A percentile compares a stretch with the other conserved stretches of the same genome.
Conservation (phyloP, 2,888 invertebrate genomes). For the Dysmachus trigonus region DNA sequence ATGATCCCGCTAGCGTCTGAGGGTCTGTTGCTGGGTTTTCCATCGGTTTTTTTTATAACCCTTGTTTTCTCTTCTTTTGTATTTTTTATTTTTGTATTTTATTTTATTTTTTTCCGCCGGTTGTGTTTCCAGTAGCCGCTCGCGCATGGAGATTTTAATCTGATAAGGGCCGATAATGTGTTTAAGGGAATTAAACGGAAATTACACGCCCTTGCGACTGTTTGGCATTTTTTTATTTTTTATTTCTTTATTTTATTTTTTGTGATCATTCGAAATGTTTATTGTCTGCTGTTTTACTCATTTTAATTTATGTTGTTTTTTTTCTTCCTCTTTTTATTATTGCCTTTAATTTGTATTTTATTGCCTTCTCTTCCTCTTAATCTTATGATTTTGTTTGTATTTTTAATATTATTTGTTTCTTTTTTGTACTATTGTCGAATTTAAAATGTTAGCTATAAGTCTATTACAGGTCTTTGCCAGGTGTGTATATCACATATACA, state of each 20-base stretch:
- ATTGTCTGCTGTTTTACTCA: not conserved
- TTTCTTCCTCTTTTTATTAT: not conserved
- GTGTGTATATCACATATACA: no score
- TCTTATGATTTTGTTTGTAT: no score
- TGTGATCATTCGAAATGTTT: not conserved
- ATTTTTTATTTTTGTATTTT: not conserved
- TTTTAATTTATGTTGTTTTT: not conserved
- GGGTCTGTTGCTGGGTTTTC: not conserved
- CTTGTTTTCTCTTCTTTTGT: not conserved
- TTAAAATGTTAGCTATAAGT: no score
- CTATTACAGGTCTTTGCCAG: no score
- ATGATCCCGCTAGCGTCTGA: not conserved
- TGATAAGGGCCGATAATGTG: conserved; percentile 41
- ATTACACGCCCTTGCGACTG: conserved; percentile 40
- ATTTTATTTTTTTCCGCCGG: not conserved
- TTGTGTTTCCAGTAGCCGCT: conserved; percentile 41
- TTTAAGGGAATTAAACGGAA: conserved; percentile 45
- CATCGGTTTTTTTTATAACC: not conserved
- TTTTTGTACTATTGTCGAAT: no score
- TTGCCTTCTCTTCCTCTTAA: not conserved
- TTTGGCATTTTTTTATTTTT: not conserved
- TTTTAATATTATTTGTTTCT: no score
- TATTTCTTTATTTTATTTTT: not conserved
- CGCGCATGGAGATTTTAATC: conserved; percentile 43
- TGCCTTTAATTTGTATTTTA: not conserved